These are phyloP conservation scores for Bombus soroeensis DNA, from an alignment of 1,140 invertebrate genomes.

Conservation along the genomic window DNA sequence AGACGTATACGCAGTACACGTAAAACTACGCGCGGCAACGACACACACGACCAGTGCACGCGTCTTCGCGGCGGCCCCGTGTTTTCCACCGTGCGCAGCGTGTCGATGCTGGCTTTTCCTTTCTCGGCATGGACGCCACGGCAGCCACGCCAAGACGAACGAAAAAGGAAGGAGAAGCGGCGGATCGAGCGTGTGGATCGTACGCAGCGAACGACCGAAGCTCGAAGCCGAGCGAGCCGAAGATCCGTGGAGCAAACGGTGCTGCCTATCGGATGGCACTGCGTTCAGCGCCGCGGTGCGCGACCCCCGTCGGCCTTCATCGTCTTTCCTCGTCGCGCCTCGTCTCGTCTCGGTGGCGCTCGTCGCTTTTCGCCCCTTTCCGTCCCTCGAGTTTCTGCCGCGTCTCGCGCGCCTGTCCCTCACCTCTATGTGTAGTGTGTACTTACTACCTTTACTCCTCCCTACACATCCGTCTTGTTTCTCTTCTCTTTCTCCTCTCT, in stretches of 20 bases:
- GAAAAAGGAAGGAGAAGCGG: constrained; percentile 32
- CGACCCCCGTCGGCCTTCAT: constrained; percentile 71
- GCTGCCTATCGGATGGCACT: constrained; percentile 78
- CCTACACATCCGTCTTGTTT: constrained; percentile 16
- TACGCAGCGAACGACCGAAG: constrained; percentile 61
- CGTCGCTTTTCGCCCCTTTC: constrained; percentile 66
- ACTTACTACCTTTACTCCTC: constrained; percentile 1
- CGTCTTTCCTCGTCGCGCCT: constrained; percentile 71
- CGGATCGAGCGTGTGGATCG: constrained; percentile 58
- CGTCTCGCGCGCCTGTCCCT: constrained; percentile 31
- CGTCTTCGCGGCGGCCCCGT: constrained; percentile 52
- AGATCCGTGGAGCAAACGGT: constrained; percentile 72
- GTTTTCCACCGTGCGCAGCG: constrained; percentile 57
- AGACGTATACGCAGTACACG: constrained; percentile 55
- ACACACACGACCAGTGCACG: constrained; percentile 60
- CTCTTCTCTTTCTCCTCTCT: neutral
- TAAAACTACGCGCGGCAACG: constrained; percentile 58
- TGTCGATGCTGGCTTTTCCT: constrained; percentile 49
- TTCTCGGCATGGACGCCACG: constrained; percentile 52
- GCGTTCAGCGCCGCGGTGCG: constrained; percentile 74
- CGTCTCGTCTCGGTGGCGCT: constrained; percentile 65
- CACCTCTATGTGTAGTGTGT: constrained; percentile 5
- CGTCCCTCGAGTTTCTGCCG: constrained; percentile 50
- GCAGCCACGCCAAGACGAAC: constrained; percentile 52
- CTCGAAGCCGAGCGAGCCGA: constrained; percentile 59